Percentiles rank a stretch among this genome's conserved stretches.
Conservation (phyloP, 2,113 vertebrate genomes). For the Hemicordylus capensis region DNA sequence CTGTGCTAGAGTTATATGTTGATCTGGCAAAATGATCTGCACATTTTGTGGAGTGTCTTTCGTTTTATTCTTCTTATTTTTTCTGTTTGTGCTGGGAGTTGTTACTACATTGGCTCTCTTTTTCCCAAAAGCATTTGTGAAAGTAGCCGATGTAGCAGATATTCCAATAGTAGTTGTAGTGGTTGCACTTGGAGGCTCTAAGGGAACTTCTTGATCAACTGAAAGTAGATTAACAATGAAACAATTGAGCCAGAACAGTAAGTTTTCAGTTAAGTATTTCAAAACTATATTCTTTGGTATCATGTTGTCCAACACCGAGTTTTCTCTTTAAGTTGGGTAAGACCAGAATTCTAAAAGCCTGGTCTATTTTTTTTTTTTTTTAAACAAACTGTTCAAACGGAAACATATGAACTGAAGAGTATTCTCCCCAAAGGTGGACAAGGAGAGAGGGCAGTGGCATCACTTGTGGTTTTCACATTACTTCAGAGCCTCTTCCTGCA, state of each 20-base stretch:
- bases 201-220: slow-evolving; percentile 92
- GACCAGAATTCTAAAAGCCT: background rate
- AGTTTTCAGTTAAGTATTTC: background rate
- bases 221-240: background rate
- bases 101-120: slow-evolving; percentile 93
- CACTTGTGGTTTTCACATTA: too few species aligned
- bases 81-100: slow-evolving; percentile 93
- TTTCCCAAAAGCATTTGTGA: slow-evolving; percentile 94
- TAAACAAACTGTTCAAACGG: background rate
- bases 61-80: slow-evolving; percentile 99
- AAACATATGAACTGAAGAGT: background rate
- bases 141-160: slow-evolving; percentile 95
- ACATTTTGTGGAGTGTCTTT: slow-evolving; percentile 91
- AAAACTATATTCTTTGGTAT: background rate
- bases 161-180: slow-evolving; percentile 99
- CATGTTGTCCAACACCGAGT: background rate
- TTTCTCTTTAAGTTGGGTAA: background rate
- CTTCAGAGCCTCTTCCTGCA: too few species aligned
- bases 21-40: slow-evolving; percentile 94
- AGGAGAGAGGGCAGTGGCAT: too few species aligned
- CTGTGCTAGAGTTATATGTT: slow-evolving; percentile 93
- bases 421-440: too few species aligned
- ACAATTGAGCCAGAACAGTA: background rate
- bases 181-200: slow-evolving; percentile 97
- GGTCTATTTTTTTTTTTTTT: background rate